A percentile compares a stretch with the other conserved stretches of the same genome.
Evolutionary conservation across 2,797 vertebrate species (phyloP).

Genomic region (Sebastes diaconus): DNA sequence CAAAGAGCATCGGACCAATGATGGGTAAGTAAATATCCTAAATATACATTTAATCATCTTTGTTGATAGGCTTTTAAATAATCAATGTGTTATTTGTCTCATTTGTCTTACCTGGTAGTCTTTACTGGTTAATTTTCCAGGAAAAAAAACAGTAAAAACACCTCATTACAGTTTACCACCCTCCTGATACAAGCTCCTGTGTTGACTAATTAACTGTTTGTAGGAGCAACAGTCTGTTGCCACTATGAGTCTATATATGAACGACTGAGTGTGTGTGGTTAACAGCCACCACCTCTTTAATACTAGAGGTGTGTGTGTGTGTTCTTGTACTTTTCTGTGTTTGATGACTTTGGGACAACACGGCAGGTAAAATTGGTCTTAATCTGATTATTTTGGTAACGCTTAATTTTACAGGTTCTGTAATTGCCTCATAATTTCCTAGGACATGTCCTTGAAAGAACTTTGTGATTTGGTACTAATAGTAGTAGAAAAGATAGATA

Average conservation of each 20-base stretch:
- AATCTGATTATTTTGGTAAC: background rate
- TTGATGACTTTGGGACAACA: background rate
- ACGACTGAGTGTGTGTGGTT: background rate
- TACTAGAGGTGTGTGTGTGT: background rate
- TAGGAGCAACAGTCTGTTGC: background rate
- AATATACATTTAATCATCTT: background rate
- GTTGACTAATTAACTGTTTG: slow-evolving; percentile 26
- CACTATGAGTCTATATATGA: background rate
- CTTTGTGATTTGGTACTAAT: background rate
- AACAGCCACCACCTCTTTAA: background rate
- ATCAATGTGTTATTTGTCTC: background rate
- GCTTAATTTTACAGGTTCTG: background rate
- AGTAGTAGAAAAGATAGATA: background rate
- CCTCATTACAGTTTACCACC: background rate
- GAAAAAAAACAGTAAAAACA: background rate
- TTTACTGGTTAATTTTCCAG: background rate
- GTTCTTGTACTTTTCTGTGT: background rate
- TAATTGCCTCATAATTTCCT: background rate
- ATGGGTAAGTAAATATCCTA: slow-evolving; percentile 67
- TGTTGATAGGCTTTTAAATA: background rate
- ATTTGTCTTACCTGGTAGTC: fast-evolving
- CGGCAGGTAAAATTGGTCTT: background rate
- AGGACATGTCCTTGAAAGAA: background rate
- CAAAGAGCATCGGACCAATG: slow-evolving; percentile 59
- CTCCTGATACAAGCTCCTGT: background rate